phyloP scores from a whole-genome alignment of 2,888 invertebrate genomes.

The Embidobia sp. region DNA sequence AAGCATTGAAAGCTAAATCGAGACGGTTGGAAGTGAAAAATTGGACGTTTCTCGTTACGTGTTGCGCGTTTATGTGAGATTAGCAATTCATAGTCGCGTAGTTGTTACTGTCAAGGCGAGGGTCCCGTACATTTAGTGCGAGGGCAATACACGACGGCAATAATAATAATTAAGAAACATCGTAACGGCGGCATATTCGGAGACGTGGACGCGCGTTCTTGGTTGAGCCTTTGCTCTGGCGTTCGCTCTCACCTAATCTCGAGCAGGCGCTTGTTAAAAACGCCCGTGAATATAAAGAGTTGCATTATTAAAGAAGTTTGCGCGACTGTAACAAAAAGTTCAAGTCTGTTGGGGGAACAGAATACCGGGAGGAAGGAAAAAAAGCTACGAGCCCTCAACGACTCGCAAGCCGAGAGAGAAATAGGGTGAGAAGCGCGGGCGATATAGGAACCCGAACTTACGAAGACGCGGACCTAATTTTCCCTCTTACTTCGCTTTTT shows the following conservation, averaged over 20 bases:
- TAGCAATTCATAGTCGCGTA: conserved; percentile 80
- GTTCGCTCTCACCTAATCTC: conserved; percentile 77
- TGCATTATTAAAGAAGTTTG: conserved; percentile 82
- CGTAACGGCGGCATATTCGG: conserved; percentile 78
- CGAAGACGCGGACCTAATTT: conserved; percentile 59
- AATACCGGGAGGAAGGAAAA: conserved; percentile 64
- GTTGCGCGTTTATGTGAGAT: conserved; percentile 73
- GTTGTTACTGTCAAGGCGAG: conserved; percentile 78
- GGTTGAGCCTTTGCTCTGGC: conserved; percentile 47
- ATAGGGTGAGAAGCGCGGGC: conserved; percentile 61
- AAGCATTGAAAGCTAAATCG: background rate
- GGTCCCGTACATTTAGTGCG: conserved; percentile 73
- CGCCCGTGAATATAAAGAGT: conserved; percentile 82
- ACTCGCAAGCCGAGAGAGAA: conserved; percentile 60
- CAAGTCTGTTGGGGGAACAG: conserved; percentile 62
- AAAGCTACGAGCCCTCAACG: conserved; percentile 66
- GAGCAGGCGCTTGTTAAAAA: conserved; percentile 80
- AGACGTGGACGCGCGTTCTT: conserved; percentile 65
- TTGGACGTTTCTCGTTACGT: conserved; percentile 20
- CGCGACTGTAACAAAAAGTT: conserved; percentile 80
- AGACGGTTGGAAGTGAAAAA: conserved; percentile 1
- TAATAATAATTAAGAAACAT: conserved; percentile 82
- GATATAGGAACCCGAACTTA: conserved; percentile 53
- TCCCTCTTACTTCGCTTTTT: conserved; percentile 24
- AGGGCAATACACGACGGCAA: conserved; percentile 77